Evolutionary conservation across 2,797 vertebrate genomes (phyloP).

Genomic region (Triplophysa bombifrons): DNA sequence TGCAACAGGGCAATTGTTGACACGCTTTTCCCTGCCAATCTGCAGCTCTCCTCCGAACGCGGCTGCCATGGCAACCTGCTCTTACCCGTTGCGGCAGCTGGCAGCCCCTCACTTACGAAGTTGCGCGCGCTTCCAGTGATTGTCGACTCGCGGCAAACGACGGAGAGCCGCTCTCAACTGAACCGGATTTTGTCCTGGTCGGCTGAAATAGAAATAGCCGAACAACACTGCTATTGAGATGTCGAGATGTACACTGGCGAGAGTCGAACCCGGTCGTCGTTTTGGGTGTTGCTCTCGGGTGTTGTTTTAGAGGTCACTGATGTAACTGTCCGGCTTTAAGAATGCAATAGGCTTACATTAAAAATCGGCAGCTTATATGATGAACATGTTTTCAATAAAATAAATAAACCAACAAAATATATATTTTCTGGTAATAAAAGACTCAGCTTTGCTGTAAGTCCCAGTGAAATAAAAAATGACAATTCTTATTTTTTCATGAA

Average conservation of each 20-base stretch:
- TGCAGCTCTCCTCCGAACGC: slow-evolving; percentile 88
- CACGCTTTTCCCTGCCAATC: slow-evolving; percentile 94
- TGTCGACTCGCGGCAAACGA: slow-evolving; percentile 87
- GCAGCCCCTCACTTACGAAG: slow-evolving; percentile 89
- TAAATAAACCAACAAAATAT: no score
- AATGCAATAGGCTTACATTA: not conserved
- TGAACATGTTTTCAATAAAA: not conserved
- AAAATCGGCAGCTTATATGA: not conserved
- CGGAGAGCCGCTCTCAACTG: slow-evolving; percentile 44
- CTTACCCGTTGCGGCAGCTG: slow-evolving; percentile 90
- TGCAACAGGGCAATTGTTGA: slow-evolving; percentile 93
- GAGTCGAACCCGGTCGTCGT: slow-evolving; percentile 2
- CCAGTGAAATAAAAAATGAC: no score
- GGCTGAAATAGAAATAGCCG: slow-evolving; percentile 43
- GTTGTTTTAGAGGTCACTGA: not conserved
- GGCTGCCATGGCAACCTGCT: slow-evolving; percentile 92
- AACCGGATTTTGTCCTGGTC: slow-evolving; percentile 41
- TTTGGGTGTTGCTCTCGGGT: not conserved
- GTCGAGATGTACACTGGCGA: slow-evolving; percentile 32
- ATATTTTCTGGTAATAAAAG: not conserved
- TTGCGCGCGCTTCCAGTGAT: slow-evolving; percentile 85
- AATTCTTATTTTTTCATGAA: no score
- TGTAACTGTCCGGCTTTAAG: not conserved
- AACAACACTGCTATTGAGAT: slow-evolving; percentile 41
- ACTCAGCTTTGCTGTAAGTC: not conserved